Evolutionary conservation across 2,888 invertebrate species (phyloP).

Genomic region (Pandemis heparana): DNA sequence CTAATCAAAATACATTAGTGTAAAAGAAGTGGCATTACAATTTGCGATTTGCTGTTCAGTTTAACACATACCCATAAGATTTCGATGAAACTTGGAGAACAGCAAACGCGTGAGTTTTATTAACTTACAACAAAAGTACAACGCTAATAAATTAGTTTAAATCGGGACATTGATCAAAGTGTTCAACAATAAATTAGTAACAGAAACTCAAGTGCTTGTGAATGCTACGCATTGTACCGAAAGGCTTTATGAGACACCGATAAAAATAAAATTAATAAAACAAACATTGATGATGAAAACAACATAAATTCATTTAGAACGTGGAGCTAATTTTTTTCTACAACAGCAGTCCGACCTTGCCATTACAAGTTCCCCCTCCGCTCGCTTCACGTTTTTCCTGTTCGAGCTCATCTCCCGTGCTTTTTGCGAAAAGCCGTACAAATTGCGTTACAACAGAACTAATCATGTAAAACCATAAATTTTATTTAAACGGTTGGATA

Average conservation of each 20-base stretch:
- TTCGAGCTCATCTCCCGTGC: conserved; percentile 15
- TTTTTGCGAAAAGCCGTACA: conserved; percentile 4
- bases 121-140: conserved; percentile 4
- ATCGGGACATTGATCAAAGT: conserved; percentile 49
- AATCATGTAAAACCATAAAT: not conserved
- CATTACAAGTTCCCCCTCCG: conserved; percentile 30
- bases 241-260: conserved; percentile 66
- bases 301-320: conserved; percentile 53
- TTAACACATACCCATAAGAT: not conserved
- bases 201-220: conserved; percentile 59
- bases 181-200: conserved; percentile 61
- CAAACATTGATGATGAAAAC: conserved; percentile 61
- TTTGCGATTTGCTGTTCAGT: conserved; percentile 17
- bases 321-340: conserved; percentile 85
- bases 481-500: conserved; percentile 1
- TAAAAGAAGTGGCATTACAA: conserved; percentile 17
- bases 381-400: conserved; percentile 19
- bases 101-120: conserved; percentile 7
- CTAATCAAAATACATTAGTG: conserved; percentile 55
- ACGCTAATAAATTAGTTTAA: conserved; percentile 28
- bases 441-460: conserved; percentile 13
- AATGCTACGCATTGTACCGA: conserved; percentile 41
- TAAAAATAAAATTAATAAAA: conserved; percentile 57
- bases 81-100: conserved; percentile 19
- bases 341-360: conserved; percentile 69